These are phyloP conservation scores for Schrankia costaestrigalis DNA, from an alignment of 2,888 invertebrate species.

Conservation along the genomic window DNA sequence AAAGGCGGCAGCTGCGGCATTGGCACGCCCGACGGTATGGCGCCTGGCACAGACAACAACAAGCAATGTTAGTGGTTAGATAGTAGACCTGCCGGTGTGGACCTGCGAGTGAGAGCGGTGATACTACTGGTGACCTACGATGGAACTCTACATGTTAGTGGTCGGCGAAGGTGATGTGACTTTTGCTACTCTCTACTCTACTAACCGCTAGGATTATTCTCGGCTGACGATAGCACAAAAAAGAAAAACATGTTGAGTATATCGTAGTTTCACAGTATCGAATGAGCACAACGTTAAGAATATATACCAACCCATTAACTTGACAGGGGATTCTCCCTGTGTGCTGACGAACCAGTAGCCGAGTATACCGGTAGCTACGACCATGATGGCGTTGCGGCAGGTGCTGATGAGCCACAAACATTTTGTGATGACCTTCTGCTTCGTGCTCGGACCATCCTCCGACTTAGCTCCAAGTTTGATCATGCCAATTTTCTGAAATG, in stretches of 20 bases:
- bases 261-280: neutral
- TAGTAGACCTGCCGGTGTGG: neutral
- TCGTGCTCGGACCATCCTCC: constrained; percentile 73
- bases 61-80: neutral
- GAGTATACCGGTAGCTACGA: constrained; percentile 86
- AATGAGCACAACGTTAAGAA: too few relatives aligned
- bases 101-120: neutral
- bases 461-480: constrained; percentile 81
- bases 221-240: constrained; percentile 56
- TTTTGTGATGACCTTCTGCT: constrained; percentile 83
- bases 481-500: constrained; percentile 82
- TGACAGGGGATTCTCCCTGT: constrained; percentile 81
- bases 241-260: constrained; percentile 37
- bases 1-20: constrained; percentile 84
- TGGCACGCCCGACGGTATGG: constrained; percentile 89
- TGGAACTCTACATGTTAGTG: too few relatives aligned
- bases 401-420: constrained; percentile 88
- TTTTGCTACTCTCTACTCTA: constrained; percentile 36
- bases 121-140: neutral
- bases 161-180: constrained; percentile 3
- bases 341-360: constrained; percentile 82
- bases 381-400: constrained; percentile 91
- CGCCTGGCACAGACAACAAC: constrained; percentile 60
- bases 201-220: constrained; percentile 61
- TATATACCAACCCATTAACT: constrained; percentile 83